These are phyloP conservation scores for Sebastes nivosus DNA, from an alignment of 2,797 vertebrate species.

Conservation along the genomic window DNA sequence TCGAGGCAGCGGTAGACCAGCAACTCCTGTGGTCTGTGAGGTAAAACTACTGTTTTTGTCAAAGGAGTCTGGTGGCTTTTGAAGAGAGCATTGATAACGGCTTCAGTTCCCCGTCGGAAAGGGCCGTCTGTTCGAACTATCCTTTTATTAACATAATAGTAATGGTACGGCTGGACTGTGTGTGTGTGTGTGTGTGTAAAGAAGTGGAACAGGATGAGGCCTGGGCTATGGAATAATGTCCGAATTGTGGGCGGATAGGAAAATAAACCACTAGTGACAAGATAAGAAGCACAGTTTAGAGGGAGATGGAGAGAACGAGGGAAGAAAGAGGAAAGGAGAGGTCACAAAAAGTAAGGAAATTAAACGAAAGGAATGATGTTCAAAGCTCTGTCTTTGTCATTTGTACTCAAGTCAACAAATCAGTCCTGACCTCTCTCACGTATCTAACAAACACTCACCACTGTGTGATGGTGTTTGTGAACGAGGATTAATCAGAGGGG, in stretches of 20 bases:
- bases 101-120: neutral
- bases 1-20: too few species aligned
- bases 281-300: conserved; percentile 54
- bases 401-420: neutral
- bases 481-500: neutral
- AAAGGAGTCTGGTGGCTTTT: neutral
- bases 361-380: neutral
- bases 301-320: conserved; percentile 1
- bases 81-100: too few species aligned
- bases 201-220: conserved; percentile 37
- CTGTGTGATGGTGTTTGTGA: neutral
- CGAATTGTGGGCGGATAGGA: conserved; percentile 42
- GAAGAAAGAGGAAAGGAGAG: conserved; percentile 13
- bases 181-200: conserved; percentile 11
- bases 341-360: conserved; percentile 12
- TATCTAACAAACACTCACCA: neutral
- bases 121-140: neutral
- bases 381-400: neutral
- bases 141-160: neutral
- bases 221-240: conserved; percentile 45
- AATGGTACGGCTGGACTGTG: neutral
- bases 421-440: neutral
- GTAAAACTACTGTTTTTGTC: too few species aligned
- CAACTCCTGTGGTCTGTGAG: too few species aligned
- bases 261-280: conserved; percentile 54